These are phyloP conservation scores for Rhaphigaster nebulosa DNA, from an alignment of 2,888 invertebrate genomes.

Conservation along the genomic window DNA sequence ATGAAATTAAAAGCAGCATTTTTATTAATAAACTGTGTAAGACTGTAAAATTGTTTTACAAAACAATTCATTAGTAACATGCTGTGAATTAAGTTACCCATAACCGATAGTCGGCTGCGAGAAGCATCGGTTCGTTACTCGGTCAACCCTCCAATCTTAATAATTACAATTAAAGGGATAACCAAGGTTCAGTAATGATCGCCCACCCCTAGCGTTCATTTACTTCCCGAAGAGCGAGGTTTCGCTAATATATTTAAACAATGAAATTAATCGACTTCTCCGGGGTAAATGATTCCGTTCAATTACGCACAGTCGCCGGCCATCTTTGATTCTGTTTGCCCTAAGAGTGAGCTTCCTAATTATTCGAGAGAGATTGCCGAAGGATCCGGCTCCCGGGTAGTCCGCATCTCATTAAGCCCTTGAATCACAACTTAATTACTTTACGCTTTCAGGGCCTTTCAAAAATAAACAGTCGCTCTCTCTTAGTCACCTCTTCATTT, in stretches of 20 bases:
- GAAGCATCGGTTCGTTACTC: not conserved
- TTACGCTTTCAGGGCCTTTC: slow-evolving; percentile 25
- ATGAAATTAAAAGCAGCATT: no score
- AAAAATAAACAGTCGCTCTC: slow-evolving; percentile 45
- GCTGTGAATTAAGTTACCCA: not conserved
- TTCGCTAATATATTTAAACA: slow-evolving; percentile 38
- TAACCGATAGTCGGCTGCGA: not conserved
- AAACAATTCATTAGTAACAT: slow-evolving; percentile 3
- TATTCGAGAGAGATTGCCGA: slow-evolving; percentile 18
- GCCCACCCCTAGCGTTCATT: not conserved
- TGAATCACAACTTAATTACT: slow-evolving; percentile 45
- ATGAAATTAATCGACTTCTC: slow-evolving; percentile 46
- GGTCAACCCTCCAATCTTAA: slow-evolving; percentile 6
- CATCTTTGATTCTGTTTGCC: slow-evolving; percentile 44
- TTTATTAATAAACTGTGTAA: no score
- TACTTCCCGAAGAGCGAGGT: not conserved
- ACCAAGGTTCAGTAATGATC: not conserved
- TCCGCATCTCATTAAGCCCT: slow-evolving; percentile 46
- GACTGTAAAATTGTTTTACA: no score
- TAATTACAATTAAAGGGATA: slow-evolving; percentile 17
- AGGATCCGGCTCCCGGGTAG: not conserved
- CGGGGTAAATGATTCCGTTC: slow-evolving; percentile 31
- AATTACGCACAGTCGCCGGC: not conserved
- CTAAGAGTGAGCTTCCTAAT: slow-evolving; percentile 30
- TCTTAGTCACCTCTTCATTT: not conserved